phyloP scores from a whole-genome alignment of 2,797 vertebrate species.

The Paguma larvata region DNA sequence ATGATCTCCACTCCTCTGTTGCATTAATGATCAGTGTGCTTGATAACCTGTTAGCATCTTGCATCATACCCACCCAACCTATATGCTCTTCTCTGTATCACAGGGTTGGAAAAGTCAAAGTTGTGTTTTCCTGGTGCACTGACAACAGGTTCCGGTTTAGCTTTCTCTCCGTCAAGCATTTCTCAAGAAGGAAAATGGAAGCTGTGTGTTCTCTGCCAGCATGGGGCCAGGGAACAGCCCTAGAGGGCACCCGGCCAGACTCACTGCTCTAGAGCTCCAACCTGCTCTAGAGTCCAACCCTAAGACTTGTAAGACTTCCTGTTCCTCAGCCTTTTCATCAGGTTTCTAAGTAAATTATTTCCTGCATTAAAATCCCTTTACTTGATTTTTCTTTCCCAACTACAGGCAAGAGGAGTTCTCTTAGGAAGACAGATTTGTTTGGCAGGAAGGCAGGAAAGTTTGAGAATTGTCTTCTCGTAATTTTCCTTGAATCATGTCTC shows the following conservation, averaged over 20 bases:
- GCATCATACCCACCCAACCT: not conserved
- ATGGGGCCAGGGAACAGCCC: rapidly evolving
- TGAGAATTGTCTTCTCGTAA: not conserved
- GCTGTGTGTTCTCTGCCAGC: not conserved
- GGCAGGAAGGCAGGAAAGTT: no score
- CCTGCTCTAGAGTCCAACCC: no score
- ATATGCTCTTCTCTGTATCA: not conserved
- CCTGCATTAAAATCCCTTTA: not conserved
- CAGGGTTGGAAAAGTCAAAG: not conserved
- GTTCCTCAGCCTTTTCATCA: not conserved
- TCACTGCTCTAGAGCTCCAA: not conserved
- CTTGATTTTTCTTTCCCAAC: not conserved
- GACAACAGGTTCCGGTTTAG: not conserved
- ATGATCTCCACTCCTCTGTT: not conserved
- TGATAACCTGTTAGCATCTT: not conserved
- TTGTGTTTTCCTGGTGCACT: not conserved
- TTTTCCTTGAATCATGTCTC: not conserved
- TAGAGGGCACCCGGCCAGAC: not conserved
- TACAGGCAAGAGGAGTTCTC: not conserved
- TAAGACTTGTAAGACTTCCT: not conserved
- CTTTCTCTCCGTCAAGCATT: not conserved
- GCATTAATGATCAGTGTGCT: not conserved
- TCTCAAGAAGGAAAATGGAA: not conserved
- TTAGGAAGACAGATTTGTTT: no score
- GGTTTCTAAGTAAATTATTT: not conserved